Percentiles rank a stretch among this genome's conserved stretches.
Evolutionary conservation across 2,888 invertebrate species (phyloP).

Genomic region (Ellobium chinense): DNA sequence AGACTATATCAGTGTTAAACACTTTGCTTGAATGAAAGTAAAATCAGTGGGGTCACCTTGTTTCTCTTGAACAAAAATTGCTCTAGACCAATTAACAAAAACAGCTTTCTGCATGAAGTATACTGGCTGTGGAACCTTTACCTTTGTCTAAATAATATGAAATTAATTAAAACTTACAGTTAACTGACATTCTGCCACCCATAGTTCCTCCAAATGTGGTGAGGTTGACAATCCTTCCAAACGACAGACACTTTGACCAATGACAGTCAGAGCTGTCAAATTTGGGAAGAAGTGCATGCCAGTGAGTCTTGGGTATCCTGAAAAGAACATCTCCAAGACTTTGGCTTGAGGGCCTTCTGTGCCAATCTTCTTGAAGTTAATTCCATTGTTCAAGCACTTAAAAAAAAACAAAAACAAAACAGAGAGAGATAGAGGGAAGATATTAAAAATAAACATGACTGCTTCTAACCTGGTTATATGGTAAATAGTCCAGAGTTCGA

Average conservation of each 20-base stretch:
- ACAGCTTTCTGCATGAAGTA: too few species aligned
- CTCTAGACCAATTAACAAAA: too few species aligned
- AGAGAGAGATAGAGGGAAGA: background rate
- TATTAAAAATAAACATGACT: background rate
- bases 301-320: constrained; percentile 74
- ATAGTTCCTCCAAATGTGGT: constrained; percentile 65
- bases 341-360: constrained; percentile 65
- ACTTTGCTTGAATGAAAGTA: too few species aligned
- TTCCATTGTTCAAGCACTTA: constrained; percentile 75
- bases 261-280: constrained; percentile 69
- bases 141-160: too few species aligned
- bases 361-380: constrained; percentile 64
- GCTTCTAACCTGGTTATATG: too few species aligned
- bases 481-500: too few species aligned
- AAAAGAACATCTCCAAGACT: constrained; percentile 78
- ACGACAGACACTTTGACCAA: constrained; percentile 65
- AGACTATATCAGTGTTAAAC: too few species aligned
- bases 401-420: constrained; percentile 47
- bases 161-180: constrained; percentile 58
- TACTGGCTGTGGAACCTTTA: too few species aligned
- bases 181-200: constrained; percentile 71
- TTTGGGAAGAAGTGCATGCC: constrained; percentile 76
- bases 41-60: too few species aligned
- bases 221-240: constrained; percentile 62
- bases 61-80: too few species aligned